Evolutionary conservation across 2,888 invertebrate genomes (phyloP), one percentile per base, ranked within the genome.

Genomic region (Melikaiella ostensackeni): DNA sequence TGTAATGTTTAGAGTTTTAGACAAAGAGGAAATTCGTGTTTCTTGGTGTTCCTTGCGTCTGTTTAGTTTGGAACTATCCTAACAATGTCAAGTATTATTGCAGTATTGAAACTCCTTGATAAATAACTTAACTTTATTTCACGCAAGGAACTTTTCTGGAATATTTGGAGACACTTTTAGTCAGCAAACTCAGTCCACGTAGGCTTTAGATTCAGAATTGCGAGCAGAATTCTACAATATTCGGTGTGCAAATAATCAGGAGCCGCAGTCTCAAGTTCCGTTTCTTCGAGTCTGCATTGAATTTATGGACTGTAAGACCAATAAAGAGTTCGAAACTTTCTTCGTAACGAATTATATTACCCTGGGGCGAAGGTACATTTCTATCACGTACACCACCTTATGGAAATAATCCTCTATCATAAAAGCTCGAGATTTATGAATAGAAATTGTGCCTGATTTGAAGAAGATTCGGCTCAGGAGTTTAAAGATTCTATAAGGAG

Each of bases 291-390:
- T 70, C 50, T 70, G 70, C 50, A 46, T 46, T 46, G 70, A 55
- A 70, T 70, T 70, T 70, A 70, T 70, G 50, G 50, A 55, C 50
- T 64, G 64, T 21, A 70, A 70, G 70, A n/a, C 50, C 70, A 70
- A 50, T 70, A 70, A 70, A 70, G 50, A 70, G 70, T 70, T 50
- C 30, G n/a, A 24, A 70, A 70, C 70, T 70, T 70, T 50, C 42
- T 42, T 42, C 21, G 70, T 30, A 50, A 50, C 50, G 70, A 70
- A 70, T 70, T 50, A 70, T 70, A 55, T 50, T 50, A 50, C 30
- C 50, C 27, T 50, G 70, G 27, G 33, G 50, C 33, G 30, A 11
- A 33, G 50, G n/a, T 21, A 70, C 70, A 70, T 70, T 70, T 70
- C 50, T 30, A 46, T 55, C 50, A 70, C 70, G 70, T 70, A 50